Conservation (phyloP, 2,113 vertebrate species). For the Colossoma macropomum region DNA sequence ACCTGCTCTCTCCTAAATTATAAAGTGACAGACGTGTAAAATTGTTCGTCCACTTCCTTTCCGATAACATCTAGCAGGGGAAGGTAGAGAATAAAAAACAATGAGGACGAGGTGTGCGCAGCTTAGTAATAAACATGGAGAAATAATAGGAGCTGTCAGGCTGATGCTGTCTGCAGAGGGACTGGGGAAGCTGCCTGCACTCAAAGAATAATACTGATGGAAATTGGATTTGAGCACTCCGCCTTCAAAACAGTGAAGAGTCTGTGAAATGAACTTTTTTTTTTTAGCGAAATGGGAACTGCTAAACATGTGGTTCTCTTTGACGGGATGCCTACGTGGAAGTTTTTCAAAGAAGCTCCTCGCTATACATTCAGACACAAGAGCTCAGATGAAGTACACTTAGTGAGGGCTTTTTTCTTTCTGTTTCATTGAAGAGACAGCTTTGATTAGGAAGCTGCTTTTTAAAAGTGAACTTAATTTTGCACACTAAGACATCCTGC, state of each 20-base stretch:
- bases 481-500: neutral
- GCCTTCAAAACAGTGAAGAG: slow-evolving; percentile 63
- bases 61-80: slow-evolving; percentile 56
- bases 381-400: neutral
- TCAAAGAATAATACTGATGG: slow-evolving; percentile 62
- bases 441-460: slow-evolving; percentile 34
- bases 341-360: slow-evolving; percentile 49
- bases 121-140: slow-evolving; percentile 64
- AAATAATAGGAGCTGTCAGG: slow-evolving; percentile 69
- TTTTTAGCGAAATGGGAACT: slow-evolving; percentile 42
- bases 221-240: slow-evolving; percentile 68
- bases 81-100: slow-evolving; percentile 55
- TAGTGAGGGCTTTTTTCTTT: slow-evolving; percentile 11
- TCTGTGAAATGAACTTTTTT: slow-evolving; percentile 55
- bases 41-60: slow-evolving; percentile 61
- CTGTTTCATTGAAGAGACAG: neutral
- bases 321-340: slow-evolving; percentile 38
- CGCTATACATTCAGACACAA: slow-evolving; percentile 14
- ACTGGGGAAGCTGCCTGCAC: slow-evolving; percentile 59
- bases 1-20: slow-evolving; percentile 53
- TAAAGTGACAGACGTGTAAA: slow-evolving; percentile 61
- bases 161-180: slow-evolving; percentile 43
- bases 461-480: slow-evolving; percentile 2
- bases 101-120: slow-evolving; percentile 63
- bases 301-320: slow-evolving; percentile 56